Base-by-base conservation (phyloP, 2,888 invertebrate species). In the Chymomyza amoena region DNA sequence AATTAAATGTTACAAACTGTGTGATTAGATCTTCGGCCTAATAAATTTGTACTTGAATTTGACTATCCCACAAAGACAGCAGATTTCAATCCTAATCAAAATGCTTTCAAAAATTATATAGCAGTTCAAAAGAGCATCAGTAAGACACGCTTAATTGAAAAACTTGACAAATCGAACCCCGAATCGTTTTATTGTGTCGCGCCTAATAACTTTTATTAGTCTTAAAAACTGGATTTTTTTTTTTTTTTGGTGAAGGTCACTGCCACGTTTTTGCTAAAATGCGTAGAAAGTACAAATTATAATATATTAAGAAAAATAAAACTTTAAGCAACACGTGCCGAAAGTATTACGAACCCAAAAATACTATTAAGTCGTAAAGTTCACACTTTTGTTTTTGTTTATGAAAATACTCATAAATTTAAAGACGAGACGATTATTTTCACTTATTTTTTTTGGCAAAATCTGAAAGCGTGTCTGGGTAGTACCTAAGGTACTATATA, bases 381-480 rank as follows among this genome's bases (percentile, higher is more conserved):
- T 32, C 1, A 1, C 6, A 32, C 32, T 1, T 7, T 32, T 32
- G 2, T 32, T 6, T 32, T 32, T 32, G 9, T 32, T 32, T 32
- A 0, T 32, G 7, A 32, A 32, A 7, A 4, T 32, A 32, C 9
- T 32, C 32, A 7, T 32, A 7, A 9, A 32, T 68, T 72, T 63
- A 70, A 69, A 66, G 32, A 2, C 62, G 50, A 50, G 39, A 50
- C 71, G n/a, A 59, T 63, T 69, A 72, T 62, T 70, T 45, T 70
- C 64, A 70, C 56, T 66, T 52, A 64, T 65, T 54, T 64, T 61
- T 18, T 36, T 56, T 69, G 39, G 20, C 70, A 57, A 70, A 74
- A 74, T 75, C 65, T 57, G 66, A 75, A 70, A 70, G 75, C 67
- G 70, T 67, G 61, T 52, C 64, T 36, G 25, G 16, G 54, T 20